These are phyloP conservation scores for Beaufortia kweichowensis DNA, from an alignment of 2,113 vertebrate genomes.

Conservation along the genomic window DNA sequence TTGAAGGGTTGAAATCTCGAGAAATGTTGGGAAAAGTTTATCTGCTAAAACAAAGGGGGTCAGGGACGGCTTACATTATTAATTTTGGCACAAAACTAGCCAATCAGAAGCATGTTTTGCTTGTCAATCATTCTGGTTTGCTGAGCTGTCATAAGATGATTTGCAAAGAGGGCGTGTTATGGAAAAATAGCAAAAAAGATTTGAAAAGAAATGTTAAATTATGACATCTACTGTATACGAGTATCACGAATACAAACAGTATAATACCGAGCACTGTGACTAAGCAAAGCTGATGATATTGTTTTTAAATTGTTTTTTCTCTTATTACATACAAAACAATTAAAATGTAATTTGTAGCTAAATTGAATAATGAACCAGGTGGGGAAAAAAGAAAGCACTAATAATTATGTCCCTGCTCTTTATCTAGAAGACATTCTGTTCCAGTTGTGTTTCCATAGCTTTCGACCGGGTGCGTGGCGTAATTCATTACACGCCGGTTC, in stretches of 20 bases:
- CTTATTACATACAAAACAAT: constrained; percentile 22
- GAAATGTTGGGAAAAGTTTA: too few species aligned
- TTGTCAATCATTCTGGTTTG: too few species aligned
- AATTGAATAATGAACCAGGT: constrained; percentile 29
- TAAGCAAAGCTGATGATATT: background rate
- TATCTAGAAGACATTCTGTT: constrained; percentile 30
- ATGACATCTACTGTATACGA: too few species aligned
- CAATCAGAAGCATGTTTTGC: too few species aligned
- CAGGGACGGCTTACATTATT: too few species aligned
- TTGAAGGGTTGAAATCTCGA: too few species aligned
- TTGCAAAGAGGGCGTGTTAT: too few species aligned
- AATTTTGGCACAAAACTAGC: too few species aligned
- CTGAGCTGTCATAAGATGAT: too few species aligned
- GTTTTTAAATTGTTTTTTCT: constrained; percentile 25
- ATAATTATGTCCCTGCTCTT: constrained; percentile 18
- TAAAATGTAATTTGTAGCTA: constrained; percentile 6
- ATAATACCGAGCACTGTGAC: background rate
- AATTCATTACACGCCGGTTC: constrained; percentile 27
- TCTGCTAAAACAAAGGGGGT: too few species aligned
- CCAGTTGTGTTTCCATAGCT: constrained; percentile 30
- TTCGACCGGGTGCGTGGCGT: constrained; percentile 12
- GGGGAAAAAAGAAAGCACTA: constrained; percentile 18
- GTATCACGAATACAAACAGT: background rate
- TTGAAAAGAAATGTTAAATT: too few species aligned
- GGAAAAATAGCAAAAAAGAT: too few species aligned